Conservation (phyloP, 1,140 invertebrate genomes). For the Tenebrio molitor region DNA sequence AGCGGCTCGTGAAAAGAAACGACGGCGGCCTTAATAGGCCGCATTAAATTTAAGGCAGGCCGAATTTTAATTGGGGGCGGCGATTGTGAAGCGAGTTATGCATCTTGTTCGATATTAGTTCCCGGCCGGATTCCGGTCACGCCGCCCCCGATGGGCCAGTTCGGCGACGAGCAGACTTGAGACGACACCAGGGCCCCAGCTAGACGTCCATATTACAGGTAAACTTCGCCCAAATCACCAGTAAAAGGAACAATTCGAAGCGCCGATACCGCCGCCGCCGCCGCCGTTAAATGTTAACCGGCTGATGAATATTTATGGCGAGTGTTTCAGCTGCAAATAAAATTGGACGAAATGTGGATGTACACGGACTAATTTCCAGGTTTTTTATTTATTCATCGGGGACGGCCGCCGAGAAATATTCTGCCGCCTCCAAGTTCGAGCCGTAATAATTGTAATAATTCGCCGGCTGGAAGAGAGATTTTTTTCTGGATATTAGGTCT, state of each 20-base stretch:
- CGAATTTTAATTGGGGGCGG: slow-evolving; percentile 6
- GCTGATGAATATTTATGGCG: slow-evolving; percentile 23
- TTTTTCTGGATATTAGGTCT: not conserved
- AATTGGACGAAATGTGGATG: not conserved
- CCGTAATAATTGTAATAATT: not conserved
- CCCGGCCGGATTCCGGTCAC: slow-evolving; percentile 43
- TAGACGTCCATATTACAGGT: slow-evolving; percentile 47
- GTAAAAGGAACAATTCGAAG: slow-evolving; percentile 52
- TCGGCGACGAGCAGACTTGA: slow-evolving; percentile 47
- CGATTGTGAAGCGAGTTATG: slow-evolving; percentile 8
- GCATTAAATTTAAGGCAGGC: not conserved
- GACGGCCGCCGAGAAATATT: not conserved
- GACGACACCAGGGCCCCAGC: slow-evolving; percentile 41
- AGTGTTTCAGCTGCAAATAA: not conserved
- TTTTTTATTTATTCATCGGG: slow-evolving; percentile 7
- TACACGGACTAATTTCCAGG: not conserved
- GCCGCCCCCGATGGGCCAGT: slow-evolving; percentile 47
- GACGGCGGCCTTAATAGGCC: not conserved
- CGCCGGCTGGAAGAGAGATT: not conserved
- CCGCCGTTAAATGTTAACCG: slow-evolving; percentile 12
- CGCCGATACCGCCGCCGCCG: not conserved
- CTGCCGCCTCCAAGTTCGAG: not conserved
- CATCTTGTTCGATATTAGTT: slow-evolving; percentile 21
- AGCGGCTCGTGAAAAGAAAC: slow-evolving; percentile 13
- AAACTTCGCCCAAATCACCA: slow-evolving; percentile 51